Percentiles rank a stretch among this genome's conserved stretches.
phyloP scores from a whole-genome alignment of 2,113 vertebrate species.

The Mesembrinibis cayennensis region DNA sequence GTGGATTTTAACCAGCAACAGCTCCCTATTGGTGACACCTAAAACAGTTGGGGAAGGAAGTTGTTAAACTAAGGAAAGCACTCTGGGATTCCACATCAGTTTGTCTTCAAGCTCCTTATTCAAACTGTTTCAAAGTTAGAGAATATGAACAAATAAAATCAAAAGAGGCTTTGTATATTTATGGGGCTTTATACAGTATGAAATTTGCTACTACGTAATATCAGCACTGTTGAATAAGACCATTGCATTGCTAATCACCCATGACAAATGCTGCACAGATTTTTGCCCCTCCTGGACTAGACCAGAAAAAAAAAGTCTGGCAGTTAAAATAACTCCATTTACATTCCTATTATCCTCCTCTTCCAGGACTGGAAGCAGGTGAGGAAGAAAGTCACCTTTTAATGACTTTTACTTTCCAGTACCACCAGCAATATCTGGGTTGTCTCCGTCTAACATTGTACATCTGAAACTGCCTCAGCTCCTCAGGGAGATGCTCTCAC shows the following conservation, averaged over 20 bases:
- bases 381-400: background rate
- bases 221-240: background rate
- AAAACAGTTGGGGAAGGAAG: background rate
- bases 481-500: background rate
- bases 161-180: background rate
- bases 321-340: background rate
- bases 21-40: background rate
- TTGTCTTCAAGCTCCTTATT: background rate
- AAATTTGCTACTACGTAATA: background rate
- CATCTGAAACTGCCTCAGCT: background rate
- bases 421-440: background rate
- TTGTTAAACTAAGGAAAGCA: background rate
- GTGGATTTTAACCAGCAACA: background rate
- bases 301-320: background rate
- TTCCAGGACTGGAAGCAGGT: background rate
- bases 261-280: background rate
- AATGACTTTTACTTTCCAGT: background rate
- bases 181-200: background rate
- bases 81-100: background rate
- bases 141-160: background rate
- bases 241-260: background rate
- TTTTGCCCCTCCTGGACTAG: background rate
- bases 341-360: background rate
- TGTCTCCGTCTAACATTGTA: background rate
- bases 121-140: background rate